Evolutionary conservation across 1,140 invertebrate species (phyloP).

Genomic region (Armadillidium nasatum): DNA sequence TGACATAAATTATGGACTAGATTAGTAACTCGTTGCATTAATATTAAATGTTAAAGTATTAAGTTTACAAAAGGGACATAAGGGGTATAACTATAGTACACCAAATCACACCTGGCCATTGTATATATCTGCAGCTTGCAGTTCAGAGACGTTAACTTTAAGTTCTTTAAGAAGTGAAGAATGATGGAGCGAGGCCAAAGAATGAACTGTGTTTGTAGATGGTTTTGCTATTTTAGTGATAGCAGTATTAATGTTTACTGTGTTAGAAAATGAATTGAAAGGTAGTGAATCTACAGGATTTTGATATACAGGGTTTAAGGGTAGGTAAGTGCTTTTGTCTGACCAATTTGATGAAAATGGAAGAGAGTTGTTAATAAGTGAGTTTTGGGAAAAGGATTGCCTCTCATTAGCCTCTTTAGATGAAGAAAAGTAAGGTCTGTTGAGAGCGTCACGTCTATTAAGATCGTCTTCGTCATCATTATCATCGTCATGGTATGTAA

Average conservation of each 20-base stretch:
- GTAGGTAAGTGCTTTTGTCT: constrained; percentile 68
- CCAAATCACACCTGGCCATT: constrained; percentile 1
- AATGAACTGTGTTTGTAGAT: background rate
- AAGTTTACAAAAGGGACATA: too few relatives aligned
- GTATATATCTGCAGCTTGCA: background rate
- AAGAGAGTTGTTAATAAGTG: constrained; percentile 59
- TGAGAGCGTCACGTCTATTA: constrained; percentile 39
- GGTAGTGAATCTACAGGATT: too few relatives aligned
- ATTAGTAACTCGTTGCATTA: too few relatives aligned
- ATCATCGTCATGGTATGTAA: constrained; percentile 47
- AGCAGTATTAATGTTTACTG: too few relatives aligned
- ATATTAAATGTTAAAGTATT: too few relatives aligned
- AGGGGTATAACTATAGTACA: background rate
- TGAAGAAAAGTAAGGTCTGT: background rate
- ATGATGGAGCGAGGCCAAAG: background rate
- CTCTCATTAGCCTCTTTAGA: background rate
- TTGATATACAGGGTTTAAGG: background rate
- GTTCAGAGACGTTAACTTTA: background rate
- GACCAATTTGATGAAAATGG: constrained; percentile 74
- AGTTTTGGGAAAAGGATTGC: background rate
- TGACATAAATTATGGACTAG: too few relatives aligned
- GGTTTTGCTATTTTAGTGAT: background rate
- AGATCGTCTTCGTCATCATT: constrained; percentile 60
- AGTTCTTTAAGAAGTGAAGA: constrained; percentile 1
- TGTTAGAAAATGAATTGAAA: too few relatives aligned